A percentile compares a stretch with the other conserved stretches of the same genome.
phyloP scores from a whole-genome alignment of 2,888 invertebrate genomes.

The Norana najaformis region DNA sequence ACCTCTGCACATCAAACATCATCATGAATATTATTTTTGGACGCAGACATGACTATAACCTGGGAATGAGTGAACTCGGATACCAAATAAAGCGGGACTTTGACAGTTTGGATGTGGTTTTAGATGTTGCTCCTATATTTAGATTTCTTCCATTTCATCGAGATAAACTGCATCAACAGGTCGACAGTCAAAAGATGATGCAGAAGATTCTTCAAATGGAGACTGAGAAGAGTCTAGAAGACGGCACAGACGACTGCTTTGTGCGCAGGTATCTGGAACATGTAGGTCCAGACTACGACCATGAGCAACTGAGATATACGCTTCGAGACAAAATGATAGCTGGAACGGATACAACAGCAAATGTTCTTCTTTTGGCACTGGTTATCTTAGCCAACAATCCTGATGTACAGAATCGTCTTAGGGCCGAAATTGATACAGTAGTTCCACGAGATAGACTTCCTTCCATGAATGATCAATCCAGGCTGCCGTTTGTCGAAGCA shows the following conservation, averaged over 20 bases:
- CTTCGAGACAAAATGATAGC: not conserved
- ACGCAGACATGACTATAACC: not conserved
- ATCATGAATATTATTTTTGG: constrained; percentile 10
- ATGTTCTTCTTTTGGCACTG: not conserved
- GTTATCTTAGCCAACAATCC: not conserved
- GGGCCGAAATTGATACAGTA: not conserved
- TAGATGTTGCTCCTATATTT: not conserved
- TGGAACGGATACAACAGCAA: constrained; percentile 10
- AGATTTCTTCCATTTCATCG: not conserved
- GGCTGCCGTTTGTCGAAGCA: not conserved
- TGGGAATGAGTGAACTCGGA: not conserved
- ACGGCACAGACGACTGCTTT: not conserved
- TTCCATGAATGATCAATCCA: not conserved
- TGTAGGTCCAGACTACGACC: not conserved
- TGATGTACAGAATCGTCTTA: not conserved
- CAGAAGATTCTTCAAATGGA: not conserved
- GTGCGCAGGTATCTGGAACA: not conserved
- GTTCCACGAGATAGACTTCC: not conserved
- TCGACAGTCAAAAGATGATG: not conserved
- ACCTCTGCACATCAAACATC: not conserved
- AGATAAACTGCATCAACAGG: not conserved
- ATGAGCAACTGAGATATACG: not conserved
- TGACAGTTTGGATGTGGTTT: not conserved
- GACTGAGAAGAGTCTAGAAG: not conserved
- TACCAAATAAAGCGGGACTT: not conserved